phyloP scores from a whole-genome alignment of 2,113 vertebrate genomes.

The Lagenorhynchus albirostris region DNA sequence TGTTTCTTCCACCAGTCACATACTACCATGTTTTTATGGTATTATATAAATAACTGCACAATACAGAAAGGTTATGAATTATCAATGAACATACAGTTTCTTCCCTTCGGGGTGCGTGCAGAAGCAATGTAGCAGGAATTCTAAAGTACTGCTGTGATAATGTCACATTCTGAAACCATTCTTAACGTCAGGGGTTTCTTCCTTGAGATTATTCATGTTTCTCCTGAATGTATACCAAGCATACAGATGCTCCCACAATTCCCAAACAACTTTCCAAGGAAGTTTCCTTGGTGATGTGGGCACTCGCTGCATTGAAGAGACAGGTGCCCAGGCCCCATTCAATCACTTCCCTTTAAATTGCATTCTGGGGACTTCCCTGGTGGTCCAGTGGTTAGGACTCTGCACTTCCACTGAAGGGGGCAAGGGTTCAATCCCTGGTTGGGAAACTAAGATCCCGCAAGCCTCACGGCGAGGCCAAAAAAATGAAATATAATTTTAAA shows the following conservation, averaged over 20 bases:
- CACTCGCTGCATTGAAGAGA: background rate
- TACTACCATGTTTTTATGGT: background rate
- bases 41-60: background rate
- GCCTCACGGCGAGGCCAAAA: background rate
- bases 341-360: background rate
- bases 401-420: background rate
- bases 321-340: fast-evolving
- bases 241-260: background rate
- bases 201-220: background rate
- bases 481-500: background rate
- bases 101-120: background rate
- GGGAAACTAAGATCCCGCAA: background rate
- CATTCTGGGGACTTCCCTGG: background rate
- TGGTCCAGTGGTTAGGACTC: background rate
- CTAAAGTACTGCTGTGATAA: background rate
- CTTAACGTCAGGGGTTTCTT: background rate
- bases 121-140: background rate
- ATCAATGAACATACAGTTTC: background rate
- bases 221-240: background rate
- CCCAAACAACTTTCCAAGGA: background rate
- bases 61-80: background rate
- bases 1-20: background rate
- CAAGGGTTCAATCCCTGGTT: background rate
- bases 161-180: background rate
- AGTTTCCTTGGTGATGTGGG: background rate